Base-by-base conservation (phyloP, 1,140 invertebrate genomes). In the Scaptomyza montana region DNA sequence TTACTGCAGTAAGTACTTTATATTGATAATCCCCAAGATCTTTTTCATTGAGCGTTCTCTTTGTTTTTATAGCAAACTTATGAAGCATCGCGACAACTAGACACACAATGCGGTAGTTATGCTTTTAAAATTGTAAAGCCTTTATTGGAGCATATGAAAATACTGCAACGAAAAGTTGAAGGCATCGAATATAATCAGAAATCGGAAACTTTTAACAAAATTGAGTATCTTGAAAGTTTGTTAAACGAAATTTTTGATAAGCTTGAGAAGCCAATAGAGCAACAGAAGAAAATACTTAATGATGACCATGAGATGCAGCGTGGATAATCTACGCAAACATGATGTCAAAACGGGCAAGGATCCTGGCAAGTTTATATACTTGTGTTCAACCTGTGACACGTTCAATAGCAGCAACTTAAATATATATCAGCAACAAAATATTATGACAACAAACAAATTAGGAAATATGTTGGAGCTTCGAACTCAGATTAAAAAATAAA, bases 251-350 rank as follows among this genome's bases (percentile, higher is more conserved):
- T 39, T 3, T 16, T 16, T 16, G 16, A 16, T 16, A 16, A 16
- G 16, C 16, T 16, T 16, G 16, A 16, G 16, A 16, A 16, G 16
- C 16, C 16, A 16, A 16, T 16, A 16, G 16, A 16, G 16, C 1
- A 16, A 1, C 16, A 16, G 16, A 16, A 16, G 16, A 16, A 16
- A 16, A 16, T 16, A 16, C 16, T 16, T 16, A 16, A 16, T 16
- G 16, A 16, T 16, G 16, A 16, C 0, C 0, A 16, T 16, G 16
- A 16, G 16, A 16, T 1, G 16, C 16, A 16, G 94, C 77, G 86
- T 95, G 95, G 97, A 97, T 91, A 98, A 98, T 91, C 93, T 98
- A 5, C 94, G 97, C 2, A 98, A 97, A 81, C 97, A 98, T 92
- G 94, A 97, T 4, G 90, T 97, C 0, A 95, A 95, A n/a, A 97